Conservation (phyloP, 2,797 vertebrate genomes). For the Parotocinclus haroldoi region DNA sequence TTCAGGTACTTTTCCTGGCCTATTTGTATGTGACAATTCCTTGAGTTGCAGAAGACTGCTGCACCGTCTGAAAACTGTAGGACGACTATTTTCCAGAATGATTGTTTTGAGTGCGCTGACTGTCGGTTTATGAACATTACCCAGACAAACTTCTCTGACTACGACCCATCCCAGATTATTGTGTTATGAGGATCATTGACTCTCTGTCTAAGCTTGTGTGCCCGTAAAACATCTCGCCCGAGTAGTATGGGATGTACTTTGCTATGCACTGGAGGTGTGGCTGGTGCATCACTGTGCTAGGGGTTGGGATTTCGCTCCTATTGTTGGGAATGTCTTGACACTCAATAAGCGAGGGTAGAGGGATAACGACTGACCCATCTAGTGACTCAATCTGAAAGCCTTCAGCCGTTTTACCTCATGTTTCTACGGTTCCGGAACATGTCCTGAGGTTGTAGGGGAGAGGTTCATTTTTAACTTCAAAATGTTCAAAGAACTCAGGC, state of each 20-base stretch:
- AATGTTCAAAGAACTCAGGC: conserved; percentile 34
- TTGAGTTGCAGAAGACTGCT: conserved; percentile 28
- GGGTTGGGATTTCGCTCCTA: conserved; percentile 37
- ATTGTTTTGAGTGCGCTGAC: conserved; percentile 26
- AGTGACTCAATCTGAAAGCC: conserved; percentile 35
- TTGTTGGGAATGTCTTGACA: conserved; percentile 39
- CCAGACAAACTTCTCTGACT: conserved; percentile 39
- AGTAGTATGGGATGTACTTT: conserved; percentile 31
- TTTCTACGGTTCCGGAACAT: conserved; percentile 28
- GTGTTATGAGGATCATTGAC: conserved; percentile 17
- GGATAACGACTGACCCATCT: conserved; percentile 23
- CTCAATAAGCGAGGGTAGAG: conserved; percentile 37
- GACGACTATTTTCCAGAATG: conserved; percentile 6
- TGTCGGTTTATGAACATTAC: conserved; percentile 28
- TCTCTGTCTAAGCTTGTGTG: conserved; percentile 33
- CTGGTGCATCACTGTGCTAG: conserved; percentile 28
- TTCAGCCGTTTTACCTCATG: conserved; percentile 18
- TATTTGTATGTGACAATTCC: conserved; percentile 8
- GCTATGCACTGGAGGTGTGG: conserved; percentile 31
- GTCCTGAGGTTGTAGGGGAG: conserved; percentile 31
- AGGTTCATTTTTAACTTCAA: not conserved
- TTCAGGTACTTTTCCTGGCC: not conserved
- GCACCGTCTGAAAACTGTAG: conserved; percentile 31
- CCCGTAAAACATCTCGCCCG: conserved; percentile 19
- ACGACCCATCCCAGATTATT: conserved; percentile 33